Evolutionary conservation across 2,888 invertebrate genomes (phyloP), one percentile per base, ranked within the genome.

Genomic region (Tetropium fuscum): DNA sequence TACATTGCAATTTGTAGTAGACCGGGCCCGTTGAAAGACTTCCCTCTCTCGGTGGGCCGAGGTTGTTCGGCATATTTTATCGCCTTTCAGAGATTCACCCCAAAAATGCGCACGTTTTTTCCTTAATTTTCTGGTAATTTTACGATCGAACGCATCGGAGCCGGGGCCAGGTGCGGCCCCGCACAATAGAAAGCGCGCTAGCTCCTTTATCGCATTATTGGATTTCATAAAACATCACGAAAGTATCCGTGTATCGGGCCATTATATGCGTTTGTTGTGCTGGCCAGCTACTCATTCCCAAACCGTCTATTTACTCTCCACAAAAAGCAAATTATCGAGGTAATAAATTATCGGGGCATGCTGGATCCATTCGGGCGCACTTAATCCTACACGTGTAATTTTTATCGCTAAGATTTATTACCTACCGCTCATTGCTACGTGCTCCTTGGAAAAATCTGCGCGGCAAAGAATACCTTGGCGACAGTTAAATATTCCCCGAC

Each of bases 101-200:
- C 72, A 71, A 68, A 74, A 72, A 63, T 67, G 62, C 43, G 61
- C 60, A 66, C 66, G 58, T 74, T 75, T 74, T 72, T 73, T 69
- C 74, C 55, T 69, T 74, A 79, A 80, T 80, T 80, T 80, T 80
- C 79, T 76, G 77, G 74, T 74, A 73, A 80, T 80, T 80, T 80
- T 71, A 80, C 79, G 79, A 72, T 60, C 70, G 74, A 71, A 67
- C 75, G 78, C 67, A 53, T 70, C 65, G 34, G 41, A 41, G 62
- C 51, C 54, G 41, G 47, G 63, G 68, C 79, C 79, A 78, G 79
- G 78, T 80, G 79, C 65, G 72, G 63, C 41, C 56, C 45, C 56
- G 60, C 65, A 77, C 73, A 74, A 74, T 70, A 61, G 66, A 60
- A 65, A 74, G 73, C 74, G 75, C 74, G 74, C 72, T 77, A 74